A percentile compares a stretch with the other conserved stretches of the same genome.
phyloP scores from a whole-genome alignment of 2,797 vertebrate species.

The Muscicapa comitata region DNA sequence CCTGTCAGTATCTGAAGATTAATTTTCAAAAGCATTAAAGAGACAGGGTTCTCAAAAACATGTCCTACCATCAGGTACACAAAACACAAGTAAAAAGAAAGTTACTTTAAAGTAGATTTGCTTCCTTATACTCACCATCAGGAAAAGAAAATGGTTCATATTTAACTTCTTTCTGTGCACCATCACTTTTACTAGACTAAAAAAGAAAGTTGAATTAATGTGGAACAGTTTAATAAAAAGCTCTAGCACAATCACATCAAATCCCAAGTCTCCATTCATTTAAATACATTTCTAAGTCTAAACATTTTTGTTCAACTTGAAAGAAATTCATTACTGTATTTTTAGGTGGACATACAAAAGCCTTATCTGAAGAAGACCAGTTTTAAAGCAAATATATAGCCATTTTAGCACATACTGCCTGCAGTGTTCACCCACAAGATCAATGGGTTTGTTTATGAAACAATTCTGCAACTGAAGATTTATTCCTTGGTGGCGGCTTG shows the following conservation, averaged over 20 bases:
- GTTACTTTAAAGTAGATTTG: not conserved
- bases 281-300: not conserved
- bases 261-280: not conserved
- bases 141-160: constrained; percentile 91
- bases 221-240: not conserved
- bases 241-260: not conserved
- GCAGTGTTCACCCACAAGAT: not conserved
- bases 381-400: not conserved
- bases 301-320: not conserved
- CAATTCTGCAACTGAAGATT: not conserved
- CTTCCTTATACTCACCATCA: constrained; percentile 82
- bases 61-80: not conserved
- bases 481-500: not conserved
- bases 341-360: not conserved
- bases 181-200: constrained; percentile 75
- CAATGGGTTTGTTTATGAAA: not conserved
- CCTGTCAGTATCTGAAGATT: not conserved
- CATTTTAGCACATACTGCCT: not conserved
- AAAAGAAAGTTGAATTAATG: not conserved
- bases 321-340: not conserved
- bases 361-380: not conserved
- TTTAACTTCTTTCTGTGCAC: constrained; percentile 84
- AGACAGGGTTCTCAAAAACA: not conserved
- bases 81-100: not conserved
- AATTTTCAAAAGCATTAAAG: not conserved